These are phyloP conservation scores for Anabas testudineus DNA, from an alignment of 2,797 vertebrate genomes.

Conservation along the genomic window DNA sequence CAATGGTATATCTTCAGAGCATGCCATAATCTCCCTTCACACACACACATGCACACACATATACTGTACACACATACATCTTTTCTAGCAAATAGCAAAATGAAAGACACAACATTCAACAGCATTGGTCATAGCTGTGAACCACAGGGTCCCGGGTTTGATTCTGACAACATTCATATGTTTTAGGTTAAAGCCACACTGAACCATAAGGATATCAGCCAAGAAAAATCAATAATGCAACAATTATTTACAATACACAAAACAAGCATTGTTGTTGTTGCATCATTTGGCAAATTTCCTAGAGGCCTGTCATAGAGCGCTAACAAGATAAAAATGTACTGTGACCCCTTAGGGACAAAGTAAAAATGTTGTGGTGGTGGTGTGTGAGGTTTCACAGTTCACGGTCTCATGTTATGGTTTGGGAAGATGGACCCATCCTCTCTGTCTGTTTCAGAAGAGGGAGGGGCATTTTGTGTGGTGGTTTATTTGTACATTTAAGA, in stretches of 20 bases:
- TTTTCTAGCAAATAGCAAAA: slow-evolving; percentile 13
- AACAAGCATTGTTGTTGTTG: background rate
- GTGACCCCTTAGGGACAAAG: too few species aligned
- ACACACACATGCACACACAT: slow-evolving; percentile 9
- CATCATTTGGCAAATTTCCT: slow-evolving; percentile 13
- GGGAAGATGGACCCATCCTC: too few species aligned
- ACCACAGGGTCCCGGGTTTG: background rate
- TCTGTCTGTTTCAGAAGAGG: too few species aligned
- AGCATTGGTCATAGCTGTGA: slow-evolving; percentile 1
- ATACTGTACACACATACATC: background rate
- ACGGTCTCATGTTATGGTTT: too few species aligned
- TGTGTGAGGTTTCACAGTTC: too few species aligned
- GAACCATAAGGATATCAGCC: background rate
- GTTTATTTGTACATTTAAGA: too few species aligned
- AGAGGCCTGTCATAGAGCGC: background rate
- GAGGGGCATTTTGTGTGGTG: too few species aligned
- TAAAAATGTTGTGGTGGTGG: too few species aligned
- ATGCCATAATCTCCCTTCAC: slow-evolving; percentile 42
- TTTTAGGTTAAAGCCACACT: background rate
- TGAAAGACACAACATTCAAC: slow-evolving; percentile 16
- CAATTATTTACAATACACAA: slow-evolving; percentile 1
- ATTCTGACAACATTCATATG: background rate
- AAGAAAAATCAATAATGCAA: slow-evolving; percentile 32
- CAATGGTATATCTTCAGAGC: slow-evolving; percentile 41
- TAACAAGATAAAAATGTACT: too few species aligned